Evolutionary conservation across 2,888 invertebrate genomes (phyloP).

Genomic region (Belgica antarctica): DNA sequence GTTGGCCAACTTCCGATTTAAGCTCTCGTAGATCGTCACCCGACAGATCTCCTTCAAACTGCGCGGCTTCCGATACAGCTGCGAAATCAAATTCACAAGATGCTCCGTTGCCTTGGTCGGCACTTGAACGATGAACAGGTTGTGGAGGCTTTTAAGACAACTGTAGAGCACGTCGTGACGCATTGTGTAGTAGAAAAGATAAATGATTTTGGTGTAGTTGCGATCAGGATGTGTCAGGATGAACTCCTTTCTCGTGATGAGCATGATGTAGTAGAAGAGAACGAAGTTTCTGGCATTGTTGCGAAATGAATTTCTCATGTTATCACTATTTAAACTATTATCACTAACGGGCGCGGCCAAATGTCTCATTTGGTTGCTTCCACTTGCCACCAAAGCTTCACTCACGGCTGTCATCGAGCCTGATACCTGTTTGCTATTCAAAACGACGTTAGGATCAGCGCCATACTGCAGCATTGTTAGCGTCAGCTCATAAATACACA

Average conservation of each 20-base stretch:
- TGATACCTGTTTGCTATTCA: conserved; percentile 55
- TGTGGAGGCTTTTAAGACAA: conserved; percentile 67
- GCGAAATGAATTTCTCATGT: conserved; percentile 47
- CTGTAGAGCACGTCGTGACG: conserved; percentile 66
- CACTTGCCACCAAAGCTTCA: conserved; percentile 12
- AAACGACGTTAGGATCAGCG: conserved; percentile 68
- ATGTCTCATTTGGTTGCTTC: conserved; percentile 12
- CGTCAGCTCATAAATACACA: conserved; percentile 68
- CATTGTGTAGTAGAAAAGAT: conserved; percentile 66
- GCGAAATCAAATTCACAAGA: conserved; percentile 62
- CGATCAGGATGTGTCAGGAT: conserved; percentile 62
- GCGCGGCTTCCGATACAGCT: conserved; percentile 65
- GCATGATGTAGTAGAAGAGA: conserved; percentile 68
- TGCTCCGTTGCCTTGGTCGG: conserved; percentile 64
- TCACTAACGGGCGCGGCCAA: neutral
- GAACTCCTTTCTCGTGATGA: conserved; percentile 66
- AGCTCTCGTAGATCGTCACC: conserved; percentile 66
- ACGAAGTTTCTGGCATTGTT: conserved; percentile 58
- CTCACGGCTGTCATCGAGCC: conserved; percentile 46
- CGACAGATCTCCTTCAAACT: conserved; percentile 71
- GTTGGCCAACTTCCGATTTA: conserved; percentile 64
- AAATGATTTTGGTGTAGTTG: conserved; percentile 65
- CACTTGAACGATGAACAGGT: conserved; percentile 63
- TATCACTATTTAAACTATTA: conserved; percentile 14
- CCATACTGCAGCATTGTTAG: conserved; percentile 71